Evolutionary conservation across 2,888 invertebrate species (phyloP).

Genomic region (Temnothorax unifasciatus): DNA sequence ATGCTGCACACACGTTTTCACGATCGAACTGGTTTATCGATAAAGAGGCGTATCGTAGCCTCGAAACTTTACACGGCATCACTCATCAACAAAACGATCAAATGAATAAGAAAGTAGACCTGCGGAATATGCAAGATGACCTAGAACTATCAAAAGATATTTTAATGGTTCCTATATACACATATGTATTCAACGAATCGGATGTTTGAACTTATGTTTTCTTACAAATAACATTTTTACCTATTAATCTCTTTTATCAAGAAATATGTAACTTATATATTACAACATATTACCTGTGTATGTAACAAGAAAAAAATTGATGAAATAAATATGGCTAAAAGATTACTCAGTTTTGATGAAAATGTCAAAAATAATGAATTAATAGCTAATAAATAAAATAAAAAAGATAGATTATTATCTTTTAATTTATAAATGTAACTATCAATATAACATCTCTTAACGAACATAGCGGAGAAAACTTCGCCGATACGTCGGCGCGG

Average conservation of each 20-base stretch:
- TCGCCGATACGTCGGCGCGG: constrained; percentile 12
- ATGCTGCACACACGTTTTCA: constrained; percentile 40
- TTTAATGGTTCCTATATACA: neutral
- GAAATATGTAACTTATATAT: neutral
- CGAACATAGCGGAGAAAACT: neutral
- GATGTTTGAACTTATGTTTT: neutral
- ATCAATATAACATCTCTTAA: constrained; percentile 35
- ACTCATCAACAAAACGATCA: constrained; percentile 42
- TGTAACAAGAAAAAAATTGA: neutral
- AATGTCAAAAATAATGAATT: neutral
- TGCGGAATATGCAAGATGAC: neutral
- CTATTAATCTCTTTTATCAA: neutral
- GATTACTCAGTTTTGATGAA: neutral
- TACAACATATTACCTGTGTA: neutral
- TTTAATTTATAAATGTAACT: neutral
- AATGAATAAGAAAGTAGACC: constrained; percentile 61
- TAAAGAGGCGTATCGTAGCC: constrained; percentile 67
- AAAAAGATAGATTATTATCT: neutral
- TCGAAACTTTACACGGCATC: constrained; percentile 56
- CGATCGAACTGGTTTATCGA: constrained; percentile 76
- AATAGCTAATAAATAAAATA: neutral
- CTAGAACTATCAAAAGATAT: neutral
- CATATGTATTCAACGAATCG: neutral
- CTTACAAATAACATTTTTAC: neutral
- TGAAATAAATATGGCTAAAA: neutral